Conservation (phyloP, 1,140 invertebrate genomes). For the Solen grandis region DNA sequence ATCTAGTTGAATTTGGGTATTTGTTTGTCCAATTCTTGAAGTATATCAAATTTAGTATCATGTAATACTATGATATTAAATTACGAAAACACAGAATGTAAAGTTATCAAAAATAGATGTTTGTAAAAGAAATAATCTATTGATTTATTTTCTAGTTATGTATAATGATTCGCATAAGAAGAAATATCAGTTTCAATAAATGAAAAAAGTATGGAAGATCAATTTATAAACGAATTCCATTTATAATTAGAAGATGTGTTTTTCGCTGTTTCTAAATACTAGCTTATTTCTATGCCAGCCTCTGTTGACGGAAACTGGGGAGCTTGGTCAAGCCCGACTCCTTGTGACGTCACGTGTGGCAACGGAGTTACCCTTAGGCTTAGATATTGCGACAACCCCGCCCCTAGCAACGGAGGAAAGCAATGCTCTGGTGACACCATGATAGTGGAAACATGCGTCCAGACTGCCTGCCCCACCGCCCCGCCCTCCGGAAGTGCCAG, state of each 20-base stretch:
- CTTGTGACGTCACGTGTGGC: conserved; percentile 35
- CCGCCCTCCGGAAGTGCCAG: no score
- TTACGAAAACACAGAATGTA: no score
- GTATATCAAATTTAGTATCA: no score
- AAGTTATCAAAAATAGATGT: not conserved
- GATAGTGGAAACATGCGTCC: not conserved
- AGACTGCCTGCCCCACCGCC: not conserved
- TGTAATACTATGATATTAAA: no score
- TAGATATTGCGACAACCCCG: conserved; percentile 43
- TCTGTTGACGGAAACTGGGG: conserved; percentile 38
- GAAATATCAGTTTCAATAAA: not conserved
- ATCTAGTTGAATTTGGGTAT: not conserved
- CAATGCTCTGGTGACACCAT: conserved; percentile 28
- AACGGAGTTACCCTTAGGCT: not conserved
- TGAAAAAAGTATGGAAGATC: not conserved
- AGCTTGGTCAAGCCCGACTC: conserved; percentile 3
- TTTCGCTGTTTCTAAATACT: no score
- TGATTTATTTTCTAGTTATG: not conserved
- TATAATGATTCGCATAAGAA: not conserved
- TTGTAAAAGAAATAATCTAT: not conserved
- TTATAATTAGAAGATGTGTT: not conserved
- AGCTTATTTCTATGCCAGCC: not conserved
- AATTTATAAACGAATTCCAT: not conserved
- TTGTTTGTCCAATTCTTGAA: no score
- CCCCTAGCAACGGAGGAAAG: conserved; percentile 32